phyloP scores from a whole-genome alignment of 2,113 vertebrate species.

The Halcyon malimbica region DNA sequence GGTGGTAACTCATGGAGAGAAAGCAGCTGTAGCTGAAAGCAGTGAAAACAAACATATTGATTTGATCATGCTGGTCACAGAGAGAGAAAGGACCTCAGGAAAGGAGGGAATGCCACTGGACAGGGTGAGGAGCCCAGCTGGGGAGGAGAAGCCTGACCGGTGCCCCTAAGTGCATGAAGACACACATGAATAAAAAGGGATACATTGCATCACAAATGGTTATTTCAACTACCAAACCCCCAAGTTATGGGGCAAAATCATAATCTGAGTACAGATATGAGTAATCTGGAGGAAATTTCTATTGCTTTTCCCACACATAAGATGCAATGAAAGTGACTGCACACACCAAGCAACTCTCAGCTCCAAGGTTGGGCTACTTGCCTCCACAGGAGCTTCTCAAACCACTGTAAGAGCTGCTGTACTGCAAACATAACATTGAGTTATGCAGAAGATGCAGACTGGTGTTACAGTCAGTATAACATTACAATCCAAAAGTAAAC shows the following conservation, averaged over 20 bases:
- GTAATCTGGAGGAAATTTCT: not conserved
- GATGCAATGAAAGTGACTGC: not conserved
- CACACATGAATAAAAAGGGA: too few relatives aligned
- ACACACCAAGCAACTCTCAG: not conserved
- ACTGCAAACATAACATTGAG: accelerated
- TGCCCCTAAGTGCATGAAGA: not conserved
- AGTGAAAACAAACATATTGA: not conserved
- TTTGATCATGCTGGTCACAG: not conserved
- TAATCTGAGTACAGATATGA: not conserved
- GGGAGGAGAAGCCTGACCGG: not conserved
- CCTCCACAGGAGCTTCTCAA: not conserved
- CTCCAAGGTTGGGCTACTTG: not conserved
- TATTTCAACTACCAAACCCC: not conserved
- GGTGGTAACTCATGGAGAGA: not conserved
- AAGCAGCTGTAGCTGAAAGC: not conserved
- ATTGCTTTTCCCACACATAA: not conserved
- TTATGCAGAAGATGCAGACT: not conserved
- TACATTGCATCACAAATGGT: not conserved
- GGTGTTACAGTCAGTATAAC: not conserved
- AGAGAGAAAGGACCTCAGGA: not conserved
- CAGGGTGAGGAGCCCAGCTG: not conserved
- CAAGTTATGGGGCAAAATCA: not conserved
- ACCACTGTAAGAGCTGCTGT: not conserved
- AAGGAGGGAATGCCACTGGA: not conserved
- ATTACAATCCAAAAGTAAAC: not conserved